Percentiles rank a stretch among this genome's conserved stretches.
Conservation (phyloP, 2,888 invertebrate genomes). For the Trichogramma evanescens region DNA sequence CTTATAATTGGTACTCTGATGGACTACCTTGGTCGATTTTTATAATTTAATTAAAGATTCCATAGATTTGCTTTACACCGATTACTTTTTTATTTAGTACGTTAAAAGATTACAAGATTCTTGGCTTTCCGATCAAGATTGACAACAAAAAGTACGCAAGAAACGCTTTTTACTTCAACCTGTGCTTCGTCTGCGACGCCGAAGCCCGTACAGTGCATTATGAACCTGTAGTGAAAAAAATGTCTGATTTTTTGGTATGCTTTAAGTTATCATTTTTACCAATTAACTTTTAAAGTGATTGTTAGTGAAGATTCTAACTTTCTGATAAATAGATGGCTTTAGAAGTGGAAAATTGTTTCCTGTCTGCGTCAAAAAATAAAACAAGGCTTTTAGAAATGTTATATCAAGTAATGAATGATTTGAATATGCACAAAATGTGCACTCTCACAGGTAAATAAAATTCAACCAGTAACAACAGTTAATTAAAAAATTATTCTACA, state of each 20-base stretch:
- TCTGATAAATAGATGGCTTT: slow-evolving; percentile 58
- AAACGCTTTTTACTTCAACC: slow-evolving; percentile 91
- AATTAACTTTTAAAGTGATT: background rate
- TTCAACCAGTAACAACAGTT: background rate
- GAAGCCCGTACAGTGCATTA: slow-evolving; percentile 85
- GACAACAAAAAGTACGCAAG: slow-evolving; percentile 82
- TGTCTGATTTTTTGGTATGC: slow-evolving; percentile 57
- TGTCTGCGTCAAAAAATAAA: slow-evolving; percentile 66
- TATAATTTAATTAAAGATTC: slow-evolving; percentile 1
- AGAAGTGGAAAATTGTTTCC: slow-evolving; percentile 79
- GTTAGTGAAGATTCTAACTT: background rate
- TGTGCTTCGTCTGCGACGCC: slow-evolving; percentile 89
- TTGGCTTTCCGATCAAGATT: slow-evolving; percentile 88
- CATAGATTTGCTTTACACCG: background rate
- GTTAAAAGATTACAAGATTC: slow-evolving; percentile 74
- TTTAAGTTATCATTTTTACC: background rate
- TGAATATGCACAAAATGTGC: slow-evolving; percentile 74
- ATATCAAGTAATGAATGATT: slow-evolving; percentile 69
- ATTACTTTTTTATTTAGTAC: slow-evolving; percentile 51
- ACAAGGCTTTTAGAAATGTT: slow-evolving; percentile 68
- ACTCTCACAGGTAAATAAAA: slow-evolving; percentile 58
- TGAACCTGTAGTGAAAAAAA: slow-evolving; percentile 88
- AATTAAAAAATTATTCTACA: background rate
- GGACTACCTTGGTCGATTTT: background rate
- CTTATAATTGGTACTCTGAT: slow-evolving; percentile 4